Conservation (phyloP, 2,797 vertebrate genomes). For the Momotus momota region DNA sequence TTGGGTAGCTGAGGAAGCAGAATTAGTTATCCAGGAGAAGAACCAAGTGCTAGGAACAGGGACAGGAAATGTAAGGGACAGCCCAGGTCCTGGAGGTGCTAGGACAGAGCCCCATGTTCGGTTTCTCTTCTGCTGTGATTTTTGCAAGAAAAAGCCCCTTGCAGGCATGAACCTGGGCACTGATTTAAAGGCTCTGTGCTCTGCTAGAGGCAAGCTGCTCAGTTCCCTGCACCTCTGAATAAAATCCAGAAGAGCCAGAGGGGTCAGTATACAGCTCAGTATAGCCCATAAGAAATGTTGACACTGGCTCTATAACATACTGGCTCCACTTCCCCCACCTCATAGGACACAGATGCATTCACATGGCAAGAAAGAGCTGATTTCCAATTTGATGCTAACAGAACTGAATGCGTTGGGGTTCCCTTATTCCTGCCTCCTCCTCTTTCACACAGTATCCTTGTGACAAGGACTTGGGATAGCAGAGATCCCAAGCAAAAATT, state of each 20-base stretch:
- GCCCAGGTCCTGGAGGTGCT: background rate
- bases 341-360: fast-evolving
- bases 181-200: background rate
- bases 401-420: background rate
- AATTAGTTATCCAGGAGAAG: background rate
- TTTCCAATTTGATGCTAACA: background rate
- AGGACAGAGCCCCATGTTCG: fast-evolving
- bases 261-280: background rate
- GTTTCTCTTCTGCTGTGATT: background rate
- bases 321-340: background rate
- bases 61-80: background rate
- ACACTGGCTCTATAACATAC: background rate
- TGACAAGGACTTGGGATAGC: background rate
- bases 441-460: background rate
- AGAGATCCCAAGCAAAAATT: background rate
- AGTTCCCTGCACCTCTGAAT: background rate
- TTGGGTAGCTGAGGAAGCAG: background rate
- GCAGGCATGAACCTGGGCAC: background rate
- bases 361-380: background rate
- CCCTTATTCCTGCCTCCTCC: background rate
- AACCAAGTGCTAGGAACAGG: background rate
- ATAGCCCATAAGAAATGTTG: background rate
- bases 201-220: background rate
- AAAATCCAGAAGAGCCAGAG: background rate
- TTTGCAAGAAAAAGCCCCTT: background rate